Conservation (phyloP, 2,797 vertebrate species). For the Pagetopsis macropterus region DNA sequence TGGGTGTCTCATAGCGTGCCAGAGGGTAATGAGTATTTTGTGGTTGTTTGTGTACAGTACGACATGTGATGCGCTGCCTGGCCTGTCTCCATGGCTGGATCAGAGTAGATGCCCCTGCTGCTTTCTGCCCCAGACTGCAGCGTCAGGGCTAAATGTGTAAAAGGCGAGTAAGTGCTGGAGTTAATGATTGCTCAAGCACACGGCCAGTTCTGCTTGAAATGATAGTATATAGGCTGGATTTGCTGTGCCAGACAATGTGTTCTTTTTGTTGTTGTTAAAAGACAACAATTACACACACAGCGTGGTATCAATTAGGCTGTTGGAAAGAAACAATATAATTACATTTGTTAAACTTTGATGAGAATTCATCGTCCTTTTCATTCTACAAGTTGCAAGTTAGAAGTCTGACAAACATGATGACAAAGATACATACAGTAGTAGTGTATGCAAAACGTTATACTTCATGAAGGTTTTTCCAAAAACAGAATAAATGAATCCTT, state of each 20-base stretch:
- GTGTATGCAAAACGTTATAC: neutral
- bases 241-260: neutral
- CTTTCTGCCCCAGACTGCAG: conserved; percentile 39
- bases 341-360: neutral
- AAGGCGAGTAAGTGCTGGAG: conserved; percentile 3
- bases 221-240: neutral
- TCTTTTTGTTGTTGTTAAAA: conserved; percentile 3
- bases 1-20: neutral
- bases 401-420: neutral
- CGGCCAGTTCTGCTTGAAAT: conserved; percentile 6
- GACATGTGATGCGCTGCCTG: conserved; percentile 26
- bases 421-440: neutral
- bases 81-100: conserved; percentile 18
- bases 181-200: conserved; percentile 41
- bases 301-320: neutral
- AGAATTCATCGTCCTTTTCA: neutral
- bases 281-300: neutral
- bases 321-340: neutral
- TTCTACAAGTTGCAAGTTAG: too few relatives aligned
- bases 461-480: neutral
- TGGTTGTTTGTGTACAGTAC: conserved; percentile 24
- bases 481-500: too few relatives aligned
- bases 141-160: conserved; percentile 37
- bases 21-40: conserved; percentile 30
- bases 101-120: conserved; percentile 11